Conservation (phyloP, 1,140 invertebrate genomes). For the Nasonia longicornis region DNA sequence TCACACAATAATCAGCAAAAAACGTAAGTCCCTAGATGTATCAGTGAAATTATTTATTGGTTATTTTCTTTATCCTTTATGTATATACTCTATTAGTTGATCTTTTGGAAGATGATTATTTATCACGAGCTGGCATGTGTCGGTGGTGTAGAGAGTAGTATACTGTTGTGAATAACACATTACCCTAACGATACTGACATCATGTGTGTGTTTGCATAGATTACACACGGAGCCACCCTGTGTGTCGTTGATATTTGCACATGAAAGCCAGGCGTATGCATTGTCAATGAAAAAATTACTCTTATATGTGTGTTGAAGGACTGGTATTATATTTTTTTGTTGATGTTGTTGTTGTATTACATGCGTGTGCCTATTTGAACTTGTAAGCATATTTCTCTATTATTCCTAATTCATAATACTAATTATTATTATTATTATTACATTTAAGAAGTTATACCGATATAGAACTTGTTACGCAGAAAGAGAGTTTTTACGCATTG, state of each 20-base stretch:
- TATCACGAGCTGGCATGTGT: slow-evolving; percentile 23
- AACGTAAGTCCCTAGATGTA: slow-evolving; percentile 41
- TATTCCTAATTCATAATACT: neutral
- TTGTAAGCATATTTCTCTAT: neutral
- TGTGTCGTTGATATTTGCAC: slow-evolving; percentile 1
- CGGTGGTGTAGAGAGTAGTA: slow-evolving; percentile 2
- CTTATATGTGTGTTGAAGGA: neutral
- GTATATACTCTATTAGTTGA: slow-evolving; percentile 23
- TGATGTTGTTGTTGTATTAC: neutral
- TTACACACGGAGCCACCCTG: neutral
- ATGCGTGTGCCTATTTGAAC: neutral
- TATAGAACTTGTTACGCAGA: neutral
- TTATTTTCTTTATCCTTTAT: slow-evolving; percentile 3
- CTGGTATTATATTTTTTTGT: neutral
- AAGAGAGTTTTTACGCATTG: neutral
- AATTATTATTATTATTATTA: neutral
- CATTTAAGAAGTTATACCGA: neutral
- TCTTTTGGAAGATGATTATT: neutral
- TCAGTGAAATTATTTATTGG: slow-evolving; percentile 13
- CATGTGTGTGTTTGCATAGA: neutral
- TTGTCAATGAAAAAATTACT: neutral
- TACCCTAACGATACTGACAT: neutral
- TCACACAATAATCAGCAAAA: slow-evolving; percentile 43
- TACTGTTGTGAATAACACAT: slow-evolving; percentile 34
- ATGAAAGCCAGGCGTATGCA: neutral